These are phyloP conservation scores for Neodiprion virginianus DNA, from an alignment of 1,140 invertebrate genomes.

Conservation along the genomic window DNA sequence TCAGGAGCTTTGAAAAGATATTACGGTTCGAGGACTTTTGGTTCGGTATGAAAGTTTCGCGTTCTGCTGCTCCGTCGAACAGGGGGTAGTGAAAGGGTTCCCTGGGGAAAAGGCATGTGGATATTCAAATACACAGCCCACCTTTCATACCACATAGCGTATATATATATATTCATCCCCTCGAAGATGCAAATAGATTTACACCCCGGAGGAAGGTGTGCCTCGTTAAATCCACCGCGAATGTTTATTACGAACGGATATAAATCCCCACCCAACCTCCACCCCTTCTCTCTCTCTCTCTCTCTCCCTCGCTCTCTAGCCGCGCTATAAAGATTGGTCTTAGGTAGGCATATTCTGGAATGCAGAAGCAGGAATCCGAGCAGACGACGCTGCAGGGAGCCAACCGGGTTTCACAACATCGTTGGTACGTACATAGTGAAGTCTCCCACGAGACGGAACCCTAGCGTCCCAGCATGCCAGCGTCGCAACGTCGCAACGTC, in stretches of 20 bases:
- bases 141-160: too few relatives aligned
- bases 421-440: background rate
- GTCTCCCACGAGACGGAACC: background rate
- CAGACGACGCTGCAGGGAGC: too few relatives aligned
- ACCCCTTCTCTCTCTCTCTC: too few relatives aligned
- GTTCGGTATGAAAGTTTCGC: too few relatives aligned
- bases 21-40: too few relatives aligned
- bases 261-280: background rate
- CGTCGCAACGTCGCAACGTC: background rate
- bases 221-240: background rate
- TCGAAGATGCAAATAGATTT: slow-evolving; percentile 5
- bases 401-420: too few relatives aligned
- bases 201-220: background rate
- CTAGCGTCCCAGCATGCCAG: too few relatives aligned
- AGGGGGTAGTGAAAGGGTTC: too few relatives aligned
- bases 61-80: too few relatives aligned
- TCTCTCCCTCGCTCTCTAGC: background rate
- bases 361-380: background rate
- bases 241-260: background rate
- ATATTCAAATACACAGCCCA: too few relatives aligned
- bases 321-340: background rate
- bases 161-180: background rate
- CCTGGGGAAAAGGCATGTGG: too few relatives aligned
- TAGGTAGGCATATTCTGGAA: background rate
- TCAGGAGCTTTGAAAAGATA: too few relatives aligned